phyloP scores from a whole-genome alignment of 2,113 vertebrate species.

The Pteruthius melanotis region DNA sequence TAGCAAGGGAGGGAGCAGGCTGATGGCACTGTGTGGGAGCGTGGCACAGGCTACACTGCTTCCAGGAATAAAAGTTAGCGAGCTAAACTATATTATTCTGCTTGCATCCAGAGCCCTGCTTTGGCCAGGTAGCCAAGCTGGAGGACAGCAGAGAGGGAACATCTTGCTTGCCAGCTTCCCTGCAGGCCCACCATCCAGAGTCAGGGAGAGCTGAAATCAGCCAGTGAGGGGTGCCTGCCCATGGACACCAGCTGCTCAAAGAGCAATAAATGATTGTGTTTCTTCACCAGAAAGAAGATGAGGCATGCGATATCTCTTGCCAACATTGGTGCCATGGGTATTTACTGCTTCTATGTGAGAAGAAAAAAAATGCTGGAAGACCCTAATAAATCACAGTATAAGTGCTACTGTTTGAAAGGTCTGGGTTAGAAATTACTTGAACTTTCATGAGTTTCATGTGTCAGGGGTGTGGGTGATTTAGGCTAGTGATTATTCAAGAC shows the following conservation, averaged over 20 bases:
- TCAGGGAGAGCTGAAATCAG: background rate
- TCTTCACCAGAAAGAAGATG: background rate
- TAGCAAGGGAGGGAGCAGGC: background rate
- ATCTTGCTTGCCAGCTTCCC: background rate
- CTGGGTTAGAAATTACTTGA: background rate
- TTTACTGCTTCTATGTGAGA: background rate
- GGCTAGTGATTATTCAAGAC: background rate
- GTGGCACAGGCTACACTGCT: rapidly evolving
- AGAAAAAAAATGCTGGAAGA: background rate
- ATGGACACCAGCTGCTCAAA: background rate
- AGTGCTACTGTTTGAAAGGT: background rate
- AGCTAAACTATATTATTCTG: background rate
- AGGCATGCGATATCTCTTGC: background rate
- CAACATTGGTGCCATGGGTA: background rate
- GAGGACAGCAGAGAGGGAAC: background rate
- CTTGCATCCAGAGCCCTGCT: background rate
- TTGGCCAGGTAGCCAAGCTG: background rate
- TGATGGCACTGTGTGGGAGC: rapidly evolving
- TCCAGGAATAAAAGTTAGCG: background rate
- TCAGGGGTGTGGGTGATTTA: background rate
- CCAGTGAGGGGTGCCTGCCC: background rate
- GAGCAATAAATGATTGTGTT: background rate
- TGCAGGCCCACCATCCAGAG: background rate
- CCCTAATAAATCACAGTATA: background rate
- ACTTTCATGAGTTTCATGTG: background rate